Conservation (phyloP, 2,888 invertebrate species). For the Philereme transversata region DNA sequence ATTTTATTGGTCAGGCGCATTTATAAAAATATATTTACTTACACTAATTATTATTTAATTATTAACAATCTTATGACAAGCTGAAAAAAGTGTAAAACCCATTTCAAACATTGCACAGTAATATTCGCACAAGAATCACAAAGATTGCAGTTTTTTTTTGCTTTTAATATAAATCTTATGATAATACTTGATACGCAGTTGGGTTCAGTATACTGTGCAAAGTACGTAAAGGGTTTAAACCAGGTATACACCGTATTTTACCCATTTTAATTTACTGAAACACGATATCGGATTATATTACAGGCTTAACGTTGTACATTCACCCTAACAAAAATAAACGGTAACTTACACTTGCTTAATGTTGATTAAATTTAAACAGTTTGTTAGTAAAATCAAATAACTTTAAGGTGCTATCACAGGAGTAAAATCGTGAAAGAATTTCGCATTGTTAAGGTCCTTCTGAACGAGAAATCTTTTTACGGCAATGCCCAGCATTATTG, state of each 20-base stretch:
- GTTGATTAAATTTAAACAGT: constrained; percentile 39
- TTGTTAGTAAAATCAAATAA: constrained; percentile 42
- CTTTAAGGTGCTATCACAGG: constrained; percentile 69
- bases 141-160: too few relatives aligned
- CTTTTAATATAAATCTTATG: too few relatives aligned
- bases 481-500: too few relatives aligned
- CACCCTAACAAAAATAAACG: constrained; percentile 40
- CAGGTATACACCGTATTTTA: constrained; percentile 7
- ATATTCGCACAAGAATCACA: constrained; percentile 3
- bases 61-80: constrained; percentile 54
- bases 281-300: constrained; percentile 10
- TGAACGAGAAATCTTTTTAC: too few relatives aligned
- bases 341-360: constrained; percentile 42
- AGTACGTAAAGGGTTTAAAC: constrained; percentile 11
- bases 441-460: constrained; percentile 34
- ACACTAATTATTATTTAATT: constrained; percentile 54
- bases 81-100: constrained; percentile 27
- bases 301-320: constrained; percentile 30
- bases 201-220: neutral
- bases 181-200: neutral
- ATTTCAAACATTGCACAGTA: constrained; percentile 21
- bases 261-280: constrained; percentile 22
- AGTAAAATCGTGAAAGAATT: constrained; percentile 59
- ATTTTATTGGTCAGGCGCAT: constrained; percentile 65
- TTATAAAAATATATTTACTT: constrained; percentile 77